Evolutionary conservation across 1,140 invertebrate species (phyloP), one percentile per base, ranked within the genome.

Genomic region (Ips nitidus): DNA sequence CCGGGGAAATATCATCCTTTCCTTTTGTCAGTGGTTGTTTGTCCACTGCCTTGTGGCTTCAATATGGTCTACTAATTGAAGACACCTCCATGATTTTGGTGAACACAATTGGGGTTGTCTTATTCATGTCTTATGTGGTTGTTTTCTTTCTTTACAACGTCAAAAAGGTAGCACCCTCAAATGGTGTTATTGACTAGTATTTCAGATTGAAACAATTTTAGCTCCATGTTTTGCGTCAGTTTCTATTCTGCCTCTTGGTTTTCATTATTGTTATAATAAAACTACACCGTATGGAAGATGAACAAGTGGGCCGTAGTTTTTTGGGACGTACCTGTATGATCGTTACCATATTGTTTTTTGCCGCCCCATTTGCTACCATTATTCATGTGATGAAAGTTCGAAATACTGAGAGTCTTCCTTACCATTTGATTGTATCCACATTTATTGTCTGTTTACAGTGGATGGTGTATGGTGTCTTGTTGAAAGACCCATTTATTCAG

Each of bases 21-120:
- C 89, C 91, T 58, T 93, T 93, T 81, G 80, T 91, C 62, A 88
- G 87, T 74, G 91, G 90, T 72, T 88, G 89, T 77, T 81, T 91
- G 76, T 91, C 90, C 68, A 87, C 86, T 74, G 84, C 84, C 73
- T 77, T 91, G 7, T 91, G 90, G 90, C 73, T 90, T 8, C 80
- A 86, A 66, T 92, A 92, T 83, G 90, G 89, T 50, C 79, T 88
- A 56, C 78, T 89, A 61, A 88, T 89, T 71, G 76, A 83, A 62
- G 90, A 92, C 79, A 78, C 77, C 36, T 88, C 87, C 68, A 82
- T 93, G 70, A 83, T 88, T 57, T 77, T 87, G 71, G 89, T 91
- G 1, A 92, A 93, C 80, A 76, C 83, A 41, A 84, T 90, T 76
- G 91, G 91, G 41, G 74, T 85, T n/a, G 71, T 81, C 50, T 81